phyloP scores from a whole-genome alignment of 2,113 vertebrate species.

The Aix galericulata region DNA sequence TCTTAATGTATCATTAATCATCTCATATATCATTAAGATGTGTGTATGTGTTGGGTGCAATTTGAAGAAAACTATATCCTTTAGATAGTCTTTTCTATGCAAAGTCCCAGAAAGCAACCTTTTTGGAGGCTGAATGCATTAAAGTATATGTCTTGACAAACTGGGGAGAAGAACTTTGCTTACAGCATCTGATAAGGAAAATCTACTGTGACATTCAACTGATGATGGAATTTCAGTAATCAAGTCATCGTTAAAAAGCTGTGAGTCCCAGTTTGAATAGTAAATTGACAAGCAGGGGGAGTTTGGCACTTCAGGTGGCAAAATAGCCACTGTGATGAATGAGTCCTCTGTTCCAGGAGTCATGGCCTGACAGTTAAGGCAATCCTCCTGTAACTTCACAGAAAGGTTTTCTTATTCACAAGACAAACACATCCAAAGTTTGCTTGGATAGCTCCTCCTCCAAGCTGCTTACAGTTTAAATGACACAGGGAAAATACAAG shows the following conservation, averaged over 20 bases:
- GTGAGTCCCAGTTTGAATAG: background rate
- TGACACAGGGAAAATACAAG: background rate
- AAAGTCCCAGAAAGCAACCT: background rate
- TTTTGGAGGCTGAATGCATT: background rate
- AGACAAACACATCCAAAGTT: background rate
- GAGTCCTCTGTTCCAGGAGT: background rate
- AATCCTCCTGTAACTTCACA: background rate
- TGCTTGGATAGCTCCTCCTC: background rate
- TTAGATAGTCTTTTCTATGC: background rate
- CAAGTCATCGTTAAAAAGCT: background rate
- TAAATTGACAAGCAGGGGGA: background rate
- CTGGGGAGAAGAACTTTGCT: background rate
- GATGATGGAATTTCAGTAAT: background rate
- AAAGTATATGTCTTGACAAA: background rate
- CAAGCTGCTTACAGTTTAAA: background rate
- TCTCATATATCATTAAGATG: background rate
- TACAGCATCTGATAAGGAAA: background rate
- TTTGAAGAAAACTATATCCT: background rate
- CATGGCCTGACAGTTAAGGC: background rate
- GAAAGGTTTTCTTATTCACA: background rate
- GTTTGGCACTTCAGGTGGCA: background rate
- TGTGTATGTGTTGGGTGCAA: background rate
- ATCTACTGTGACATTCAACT: background rate
- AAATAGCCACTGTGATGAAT: background rate
- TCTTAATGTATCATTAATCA: background rate